Evolutionary conservation across 2,113 vertebrate genomes (phyloP), one percentile per base, ranked within the genome.

Genomic region (Neopipo cinnamomea): DNA sequence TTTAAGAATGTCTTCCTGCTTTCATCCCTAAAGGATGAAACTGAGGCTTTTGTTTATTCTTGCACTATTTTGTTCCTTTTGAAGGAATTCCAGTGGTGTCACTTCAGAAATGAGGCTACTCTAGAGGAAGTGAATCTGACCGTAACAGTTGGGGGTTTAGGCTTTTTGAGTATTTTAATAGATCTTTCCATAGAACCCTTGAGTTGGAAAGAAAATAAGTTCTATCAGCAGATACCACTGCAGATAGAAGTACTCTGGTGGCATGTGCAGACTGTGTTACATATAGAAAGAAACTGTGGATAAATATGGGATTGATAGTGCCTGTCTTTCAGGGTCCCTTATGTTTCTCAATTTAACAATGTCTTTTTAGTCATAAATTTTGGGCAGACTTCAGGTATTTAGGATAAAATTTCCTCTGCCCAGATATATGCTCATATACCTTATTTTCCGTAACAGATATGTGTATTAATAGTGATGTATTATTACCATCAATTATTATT

Each of bases 41-140:
- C 25, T 42, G 22, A 68, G 71, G 61, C 71, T 96, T 97, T 88
- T 44, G 17, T 94, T 97, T 85, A 59, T 81, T 96, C 88, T 83
- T 85, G 91, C 78, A 81, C 27, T 39, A 11, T 95, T 85, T 94
- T 41, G 8, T 88, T 76, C 22, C 23, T 89, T 95, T 71, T 53
- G 67, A 88, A 90, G 68, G 91, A 55, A 87, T 93, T 96, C 83
- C 41, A 37, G 30, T 82, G 42, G 68, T 68, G 30, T 67, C 7
- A 1, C 37, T 93, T 92, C 75, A 82, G 87, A 71, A 82, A 73
- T 83, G 33, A 61, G 74, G 50, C 49, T 76, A 52, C 52, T 76
- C 37, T 46, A 59, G 62, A 80, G 63, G 27, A 72, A 41, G 22
- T 72, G 37, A 70, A 65, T 88, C 61, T 67, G 47, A 12, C 31